These are phyloP conservation scores for Petrocephalus sullivani DNA, from an alignment of 2,797 vertebrate species.

Conservation along the genomic window DNA sequence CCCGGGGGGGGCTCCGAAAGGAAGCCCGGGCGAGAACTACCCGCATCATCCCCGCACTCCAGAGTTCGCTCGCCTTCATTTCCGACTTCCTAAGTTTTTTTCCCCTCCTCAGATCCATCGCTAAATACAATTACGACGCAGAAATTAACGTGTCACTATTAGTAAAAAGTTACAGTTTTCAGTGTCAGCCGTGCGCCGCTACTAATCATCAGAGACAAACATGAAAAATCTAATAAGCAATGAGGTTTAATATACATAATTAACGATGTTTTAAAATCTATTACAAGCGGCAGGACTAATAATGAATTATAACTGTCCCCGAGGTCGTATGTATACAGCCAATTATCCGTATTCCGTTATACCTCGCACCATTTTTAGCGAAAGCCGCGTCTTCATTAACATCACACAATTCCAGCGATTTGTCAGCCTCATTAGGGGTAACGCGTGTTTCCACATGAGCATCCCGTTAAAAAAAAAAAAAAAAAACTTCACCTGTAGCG, in stretches of 20 bases:
- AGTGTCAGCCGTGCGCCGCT: not conserved
- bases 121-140: not conserved
- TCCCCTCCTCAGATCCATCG: not conserved
- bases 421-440: not conserved
- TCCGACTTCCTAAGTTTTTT: not conserved
- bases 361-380: not conserved
- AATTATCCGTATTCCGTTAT: not conserved
- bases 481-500: not conserved
- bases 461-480: not conserved
- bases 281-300: not conserved
- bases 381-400: not conserved
- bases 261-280: not conserved
- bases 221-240: slow-evolving; percentile 7
- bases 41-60: not conserved
- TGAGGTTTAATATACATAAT: slow-evolving; percentile 8
- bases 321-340: slow-evolving; percentile 4
- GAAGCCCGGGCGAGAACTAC: not conserved
- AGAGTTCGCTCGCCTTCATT: not conserved
- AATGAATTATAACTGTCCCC: not conserved
- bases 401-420: not conserved
- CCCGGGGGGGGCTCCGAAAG: not conserved
- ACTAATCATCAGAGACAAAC: not conserved
- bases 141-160: not conserved
- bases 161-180: not conserved
- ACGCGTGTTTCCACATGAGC: not conserved